Conservation (phyloP, 2,888 invertebrate species). For the Trisateles emortualis region DNA sequence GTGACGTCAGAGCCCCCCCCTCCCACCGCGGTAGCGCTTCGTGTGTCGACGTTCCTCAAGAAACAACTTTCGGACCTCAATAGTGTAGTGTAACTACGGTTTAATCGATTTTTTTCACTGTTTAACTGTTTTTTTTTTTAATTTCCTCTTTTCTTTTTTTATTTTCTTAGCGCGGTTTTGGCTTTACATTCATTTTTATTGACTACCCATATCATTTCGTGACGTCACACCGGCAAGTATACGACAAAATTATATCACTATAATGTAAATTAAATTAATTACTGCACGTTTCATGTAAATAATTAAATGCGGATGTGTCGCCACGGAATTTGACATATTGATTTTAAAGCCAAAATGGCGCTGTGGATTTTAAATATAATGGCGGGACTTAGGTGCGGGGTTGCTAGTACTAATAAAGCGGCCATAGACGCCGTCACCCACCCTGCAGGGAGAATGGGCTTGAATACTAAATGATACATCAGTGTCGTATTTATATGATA, state of each 20-base stretch:
- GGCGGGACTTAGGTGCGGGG: slow-evolving; percentile 56
- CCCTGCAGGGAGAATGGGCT: slow-evolving; percentile 38
- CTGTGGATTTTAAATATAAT: slow-evolving; percentile 23
- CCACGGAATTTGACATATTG: slow-evolving; percentile 23
- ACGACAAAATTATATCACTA: slow-evolving; percentile 14
- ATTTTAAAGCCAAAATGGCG: slow-evolving; percentile 43
- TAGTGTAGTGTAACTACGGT: slow-evolving; percentile 78
- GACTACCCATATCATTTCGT: slow-evolving; percentile 4
- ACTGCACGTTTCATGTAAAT: slow-evolving; percentile 36
- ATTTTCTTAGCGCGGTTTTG: slow-evolving; percentile 15
- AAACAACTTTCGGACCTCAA: slow-evolving; percentile 83
- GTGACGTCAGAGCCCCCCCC: slow-evolving; percentile 67
- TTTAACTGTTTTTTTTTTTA: slow-evolving; percentile 13
- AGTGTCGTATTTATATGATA: slow-evolving; percentile 20
- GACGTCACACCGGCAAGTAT: slow-evolving; percentile 16
- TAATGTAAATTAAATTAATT: slow-evolving; percentile 23
- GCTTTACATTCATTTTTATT: slow-evolving; percentile 20
- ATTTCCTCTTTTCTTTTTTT: slow-evolving; percentile 3
- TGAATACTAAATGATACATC: slow-evolving; percentile 23
- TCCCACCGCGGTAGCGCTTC: slow-evolving; percentile 64
- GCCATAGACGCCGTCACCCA: slow-evolving; percentile 48
- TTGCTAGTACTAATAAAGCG: slow-evolving; percentile 53
- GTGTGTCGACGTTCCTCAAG: slow-evolving; percentile 85
- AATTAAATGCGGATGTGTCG: slow-evolving; percentile 20
- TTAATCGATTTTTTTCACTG: slow-evolving; percentile 49